phyloP scores from a whole-genome alignment of 2,113 vertebrate species.

The Actenoides lindsayi region DNA sequence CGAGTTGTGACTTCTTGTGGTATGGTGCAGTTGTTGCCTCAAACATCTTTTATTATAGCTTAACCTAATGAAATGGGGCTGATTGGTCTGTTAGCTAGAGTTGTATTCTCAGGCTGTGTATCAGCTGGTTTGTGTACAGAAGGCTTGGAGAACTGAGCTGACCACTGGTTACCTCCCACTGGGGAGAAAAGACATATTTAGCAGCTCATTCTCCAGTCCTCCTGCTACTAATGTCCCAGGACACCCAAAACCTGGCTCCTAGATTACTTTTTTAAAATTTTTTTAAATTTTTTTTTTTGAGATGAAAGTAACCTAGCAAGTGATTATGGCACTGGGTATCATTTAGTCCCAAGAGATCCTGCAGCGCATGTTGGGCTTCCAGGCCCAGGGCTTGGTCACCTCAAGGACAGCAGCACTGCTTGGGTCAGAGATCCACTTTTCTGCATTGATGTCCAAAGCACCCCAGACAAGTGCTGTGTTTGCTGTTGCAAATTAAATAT shows the following conservation, averaged over 20 bases:
- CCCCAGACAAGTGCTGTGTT: neutral
- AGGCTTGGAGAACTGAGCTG: neutral
- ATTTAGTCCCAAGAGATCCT: fast-evolving
- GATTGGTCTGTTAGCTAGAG: neutral
- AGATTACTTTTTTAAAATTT: too few species aligned
- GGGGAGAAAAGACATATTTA: neutral
- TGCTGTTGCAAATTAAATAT: neutral
- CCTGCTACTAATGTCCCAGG: neutral
- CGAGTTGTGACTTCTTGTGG: neutral
- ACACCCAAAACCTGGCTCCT: too few species aligned
- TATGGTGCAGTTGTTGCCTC: neutral
- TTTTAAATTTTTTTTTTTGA: fast-evolving
- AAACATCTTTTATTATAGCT: neutral
- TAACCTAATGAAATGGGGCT: neutral
- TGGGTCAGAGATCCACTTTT: fast-evolving
- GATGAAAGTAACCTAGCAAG: neutral
- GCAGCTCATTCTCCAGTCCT: neutral
- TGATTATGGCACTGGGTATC: fast-evolving
- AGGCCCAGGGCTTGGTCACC: too few species aligned
- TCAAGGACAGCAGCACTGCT: neutral
- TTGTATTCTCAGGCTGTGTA: fast-evolving
- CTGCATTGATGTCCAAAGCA: neutral
- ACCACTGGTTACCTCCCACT: neutral
- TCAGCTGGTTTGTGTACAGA: neutral
- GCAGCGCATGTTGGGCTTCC: too few species aligned